Evolutionary conservation across 2,888 invertebrate species (phyloP).

Genomic region (Molorchus minor): DNA sequence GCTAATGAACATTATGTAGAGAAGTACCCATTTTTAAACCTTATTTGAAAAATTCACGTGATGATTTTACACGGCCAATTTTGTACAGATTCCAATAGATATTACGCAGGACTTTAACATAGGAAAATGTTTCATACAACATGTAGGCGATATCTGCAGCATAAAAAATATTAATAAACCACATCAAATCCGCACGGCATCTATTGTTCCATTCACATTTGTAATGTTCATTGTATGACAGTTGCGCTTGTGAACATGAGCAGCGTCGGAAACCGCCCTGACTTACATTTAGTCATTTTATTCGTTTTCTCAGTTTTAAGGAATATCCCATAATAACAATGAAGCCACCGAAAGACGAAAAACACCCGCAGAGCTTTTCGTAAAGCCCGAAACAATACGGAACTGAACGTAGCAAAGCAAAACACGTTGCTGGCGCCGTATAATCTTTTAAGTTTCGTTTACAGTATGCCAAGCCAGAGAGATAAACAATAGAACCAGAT

Average conservation of each 20-base stretch:
- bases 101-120: no score
- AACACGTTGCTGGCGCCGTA: constrained; percentile 32
- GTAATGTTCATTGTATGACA: constrained; percentile 7
- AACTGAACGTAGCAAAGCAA: constrained; percentile 26
- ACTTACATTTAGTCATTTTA: constrained; percentile 33
- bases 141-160: no score
- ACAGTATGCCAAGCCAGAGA: constrained; percentile 10
- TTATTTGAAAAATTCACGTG: no score
- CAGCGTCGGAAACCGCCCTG: constrained; percentile 31
- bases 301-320: constrained; percentile 29
- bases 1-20: no score
- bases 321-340: constrained; percentile 37
- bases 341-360: constrained; percentile 29
- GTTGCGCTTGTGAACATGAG: constrained; percentile 19
- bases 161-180: no score
- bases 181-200: no score
- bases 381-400: constrained; percentile 32
- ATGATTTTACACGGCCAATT: no score
- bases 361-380: constrained; percentile 24
- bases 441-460: constrained; percentile 34
- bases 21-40: no score
- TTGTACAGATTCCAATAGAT: no score
- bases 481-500: constrained; percentile 21
- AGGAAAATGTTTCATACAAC: no score
- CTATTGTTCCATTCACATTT: no score